Evolutionary conservation across 2,888 invertebrate species (phyloP).

Genomic region (Pteria penguin): DNA sequence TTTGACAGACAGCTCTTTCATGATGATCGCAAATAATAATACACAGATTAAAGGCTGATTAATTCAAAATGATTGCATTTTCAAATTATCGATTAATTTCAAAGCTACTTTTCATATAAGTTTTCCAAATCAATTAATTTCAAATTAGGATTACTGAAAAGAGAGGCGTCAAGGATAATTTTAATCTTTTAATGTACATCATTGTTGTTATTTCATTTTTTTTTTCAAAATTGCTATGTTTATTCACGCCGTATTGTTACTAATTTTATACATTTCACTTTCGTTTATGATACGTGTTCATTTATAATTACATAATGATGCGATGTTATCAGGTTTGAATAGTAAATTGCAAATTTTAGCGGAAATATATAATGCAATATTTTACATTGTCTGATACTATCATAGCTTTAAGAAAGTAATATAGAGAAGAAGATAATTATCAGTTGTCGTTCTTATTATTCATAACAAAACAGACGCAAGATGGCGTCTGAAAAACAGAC

Average conservation of each 20-base stretch:
- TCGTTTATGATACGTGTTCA: background rate
- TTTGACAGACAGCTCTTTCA: too few species aligned
- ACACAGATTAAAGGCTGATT: too few species aligned
- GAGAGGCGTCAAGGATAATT: too few species aligned
- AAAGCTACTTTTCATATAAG: too few species aligned
- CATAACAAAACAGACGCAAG: background rate
- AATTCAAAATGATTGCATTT: too few species aligned
- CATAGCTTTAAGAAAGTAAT: background rate
- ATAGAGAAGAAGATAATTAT: background rate
- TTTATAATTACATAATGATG: background rate
- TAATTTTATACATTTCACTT: background rate
- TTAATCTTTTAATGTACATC: background rate
- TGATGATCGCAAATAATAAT: too few species aligned
- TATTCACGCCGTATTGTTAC: background rate
- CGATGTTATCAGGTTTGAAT: background rate
- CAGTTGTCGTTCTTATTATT: background rate
- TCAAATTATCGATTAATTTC: too few species aligned
- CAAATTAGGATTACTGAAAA: too few species aligned
- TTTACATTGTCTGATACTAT: background rate
- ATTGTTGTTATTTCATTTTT: background rate
- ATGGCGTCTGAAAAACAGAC: background rate
- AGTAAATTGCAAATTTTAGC: background rate
- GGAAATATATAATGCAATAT: background rate
- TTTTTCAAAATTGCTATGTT: background rate
- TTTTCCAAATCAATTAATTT: too few species aligned